Conservation (phyloP, 2,888 invertebrate species). For the Drosophila rellima region DNA sequence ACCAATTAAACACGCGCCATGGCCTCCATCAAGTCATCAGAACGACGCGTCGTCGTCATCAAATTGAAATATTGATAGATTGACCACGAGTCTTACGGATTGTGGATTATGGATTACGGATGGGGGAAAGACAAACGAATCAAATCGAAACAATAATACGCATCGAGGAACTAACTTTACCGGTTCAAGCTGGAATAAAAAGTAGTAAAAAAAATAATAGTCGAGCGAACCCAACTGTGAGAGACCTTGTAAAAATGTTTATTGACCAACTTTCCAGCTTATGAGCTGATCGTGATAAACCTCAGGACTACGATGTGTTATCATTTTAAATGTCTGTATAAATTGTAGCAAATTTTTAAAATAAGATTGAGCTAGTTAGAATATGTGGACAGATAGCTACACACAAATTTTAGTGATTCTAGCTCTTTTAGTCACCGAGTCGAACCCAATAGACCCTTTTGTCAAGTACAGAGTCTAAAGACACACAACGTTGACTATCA, state of each 20-base stretch:
- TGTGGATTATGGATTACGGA: background rate
- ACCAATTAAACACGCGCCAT: constrained; percentile 23
- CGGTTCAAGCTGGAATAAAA: constrained; percentile 11
- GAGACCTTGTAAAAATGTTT: background rate
- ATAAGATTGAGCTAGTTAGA: background rate
- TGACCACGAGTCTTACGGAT: constrained; percentile 46
- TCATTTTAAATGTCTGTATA: too few relatives aligned
- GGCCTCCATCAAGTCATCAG: constrained; percentile 49
- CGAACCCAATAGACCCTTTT: background rate
- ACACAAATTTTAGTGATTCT: background rate
- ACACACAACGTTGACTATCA: constrained; percentile 8
- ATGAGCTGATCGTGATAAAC: too few relatives aligned
- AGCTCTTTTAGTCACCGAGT: background rate
- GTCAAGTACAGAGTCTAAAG: background rate
- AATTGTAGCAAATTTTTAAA: background rate
- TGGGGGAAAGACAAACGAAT: background rate
- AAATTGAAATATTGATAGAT: constrained; percentile 40
- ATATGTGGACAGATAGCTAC: background rate
- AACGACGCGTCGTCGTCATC: constrained; percentile 23
- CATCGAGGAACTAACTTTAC: constrained; percentile 6
- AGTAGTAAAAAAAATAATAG: background rate
- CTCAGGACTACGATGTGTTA: too few relatives aligned
- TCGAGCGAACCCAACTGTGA: background rate
- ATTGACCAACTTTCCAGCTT: background rate
- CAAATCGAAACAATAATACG: constrained; percentile 3